These are phyloP conservation scores for Catharus ustulatus DNA, from an alignment of 2,797 vertebrate genomes.

Conservation along the genomic window DNA sequence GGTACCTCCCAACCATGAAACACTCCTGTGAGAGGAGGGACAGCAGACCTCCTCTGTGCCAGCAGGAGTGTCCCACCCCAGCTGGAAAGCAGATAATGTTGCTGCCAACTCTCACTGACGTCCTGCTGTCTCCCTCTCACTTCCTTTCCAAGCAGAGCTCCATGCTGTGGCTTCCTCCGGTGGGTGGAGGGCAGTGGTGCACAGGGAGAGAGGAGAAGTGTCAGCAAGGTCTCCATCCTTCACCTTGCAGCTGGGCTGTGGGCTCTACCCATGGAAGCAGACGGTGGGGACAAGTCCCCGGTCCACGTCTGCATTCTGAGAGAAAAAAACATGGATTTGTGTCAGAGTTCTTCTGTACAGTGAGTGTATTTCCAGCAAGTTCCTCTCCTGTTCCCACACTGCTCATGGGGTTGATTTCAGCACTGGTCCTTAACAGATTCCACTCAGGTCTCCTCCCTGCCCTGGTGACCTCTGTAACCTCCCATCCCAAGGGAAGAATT, in stretches of 20 bases:
- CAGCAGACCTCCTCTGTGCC: background rate
- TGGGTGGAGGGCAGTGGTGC: background rate
- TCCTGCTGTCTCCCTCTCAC: background rate
- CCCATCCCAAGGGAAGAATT: background rate
- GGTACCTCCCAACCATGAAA: constrained; percentile 62
- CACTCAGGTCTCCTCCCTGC: background rate
- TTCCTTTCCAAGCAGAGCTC: background rate
- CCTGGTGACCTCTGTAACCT: background rate
- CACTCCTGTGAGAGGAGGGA: background rate
- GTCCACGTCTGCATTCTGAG: background rate
- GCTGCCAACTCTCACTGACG: background rate
- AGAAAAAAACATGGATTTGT: background rate
- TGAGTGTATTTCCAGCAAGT: background rate
- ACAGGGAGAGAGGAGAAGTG: accelerated
- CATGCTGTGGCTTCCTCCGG: background rate
- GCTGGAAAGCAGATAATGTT: background rate
- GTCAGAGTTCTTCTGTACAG: background rate
- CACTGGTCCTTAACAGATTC: background rate
- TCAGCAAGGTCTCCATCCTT: background rate
- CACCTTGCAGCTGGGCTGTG: constrained; percentile 13
- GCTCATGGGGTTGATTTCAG: accelerated
- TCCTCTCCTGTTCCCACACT: background rate
- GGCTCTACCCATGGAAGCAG: constrained; percentile 67
- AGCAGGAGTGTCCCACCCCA: constrained; percentile 4
- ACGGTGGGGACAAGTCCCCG: accelerated